These are phyloP conservation scores for Hirundichthys speculiger DNA, from an alignment of 2,113 vertebrate species.

Conservation along the genomic window DNA sequence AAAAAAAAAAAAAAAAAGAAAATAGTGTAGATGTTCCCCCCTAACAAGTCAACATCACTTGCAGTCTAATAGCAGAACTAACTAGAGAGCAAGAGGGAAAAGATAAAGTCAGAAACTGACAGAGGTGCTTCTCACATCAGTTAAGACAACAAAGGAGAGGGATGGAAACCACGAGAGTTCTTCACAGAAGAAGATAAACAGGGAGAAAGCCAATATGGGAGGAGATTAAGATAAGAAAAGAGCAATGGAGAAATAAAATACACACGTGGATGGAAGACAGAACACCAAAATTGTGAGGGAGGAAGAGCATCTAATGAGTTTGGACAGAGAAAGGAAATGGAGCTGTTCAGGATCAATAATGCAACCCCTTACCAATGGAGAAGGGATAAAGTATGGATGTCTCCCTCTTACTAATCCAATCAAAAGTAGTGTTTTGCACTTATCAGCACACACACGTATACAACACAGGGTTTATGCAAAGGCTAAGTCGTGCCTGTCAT, in stretches of 20 bases:
- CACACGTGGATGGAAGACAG: conserved; percentile 35
- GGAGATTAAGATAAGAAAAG: conserved; percentile 50
- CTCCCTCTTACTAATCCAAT: conserved; percentile 75
- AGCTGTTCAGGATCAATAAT: conserved; percentile 77
- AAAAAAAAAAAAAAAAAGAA: conserved; percentile 52
- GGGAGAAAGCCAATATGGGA: conserved; percentile 23
- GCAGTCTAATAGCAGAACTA: conserved; percentile 37
- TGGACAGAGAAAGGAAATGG: conserved; percentile 75
- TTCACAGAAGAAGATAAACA: conserved; percentile 22
- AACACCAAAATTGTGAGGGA: conserved; percentile 10
- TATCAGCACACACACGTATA: conserved; percentile 21
- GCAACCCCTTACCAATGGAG: conserved; percentile 53
- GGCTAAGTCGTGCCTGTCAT: not conserved
- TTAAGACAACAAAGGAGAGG: conserved; percentile 6
- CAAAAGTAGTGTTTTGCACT: conserved; percentile 53
- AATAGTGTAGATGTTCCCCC: conserved; percentile 48
- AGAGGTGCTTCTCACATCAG: conserved; percentile 12
- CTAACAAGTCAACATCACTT: conserved; percentile 39
- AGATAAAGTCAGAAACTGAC: not conserved
- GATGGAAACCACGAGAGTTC: conserved; percentile 8
- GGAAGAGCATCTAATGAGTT: conserved; percentile 66
- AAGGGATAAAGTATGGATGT: conserved; percentile 62
- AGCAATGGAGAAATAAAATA: conserved; percentile 31
- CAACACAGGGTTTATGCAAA: conserved; percentile 26
- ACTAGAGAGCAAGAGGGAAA: conserved; percentile 15